Evolutionary conservation across 2,113 vertebrate species (phyloP).

Genomic region (Pachypanchax playfairii): DNA sequence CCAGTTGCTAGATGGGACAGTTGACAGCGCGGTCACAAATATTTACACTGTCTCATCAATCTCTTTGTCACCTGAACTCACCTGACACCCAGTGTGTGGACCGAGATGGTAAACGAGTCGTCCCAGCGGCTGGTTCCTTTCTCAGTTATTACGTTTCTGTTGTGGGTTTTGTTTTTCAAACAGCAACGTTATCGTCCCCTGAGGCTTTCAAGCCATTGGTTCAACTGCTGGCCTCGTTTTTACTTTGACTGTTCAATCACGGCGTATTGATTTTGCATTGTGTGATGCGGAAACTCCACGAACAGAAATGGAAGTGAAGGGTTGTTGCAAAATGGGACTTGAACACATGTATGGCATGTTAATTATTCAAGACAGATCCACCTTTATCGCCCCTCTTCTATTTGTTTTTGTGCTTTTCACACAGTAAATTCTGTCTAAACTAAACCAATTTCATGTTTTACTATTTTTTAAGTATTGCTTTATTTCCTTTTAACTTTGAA

Average conservation of each 20-base stretch:
- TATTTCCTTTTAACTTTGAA: too few relatives aligned
- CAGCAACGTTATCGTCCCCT: slow-evolving; percentile 28
- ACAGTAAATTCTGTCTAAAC: not conserved
- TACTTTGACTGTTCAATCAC: slow-evolving; percentile 51
- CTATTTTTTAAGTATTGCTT: too few relatives aligned
- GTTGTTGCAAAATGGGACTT: slow-evolving; percentile 7
- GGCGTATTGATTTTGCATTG: slow-evolving; percentile 63
- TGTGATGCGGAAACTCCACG: slow-evolving; percentile 38
- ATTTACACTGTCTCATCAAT: slow-evolving; percentile 48
- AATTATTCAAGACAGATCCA: slow-evolving; percentile 20
- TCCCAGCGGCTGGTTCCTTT: not conserved
- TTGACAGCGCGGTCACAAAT: slow-evolving; percentile 60
- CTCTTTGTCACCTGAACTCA: slow-evolving; percentile 24
- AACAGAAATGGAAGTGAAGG: slow-evolving; percentile 20
- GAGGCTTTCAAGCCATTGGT: slow-evolving; percentile 35
- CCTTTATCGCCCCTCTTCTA: slow-evolving; percentile 5
- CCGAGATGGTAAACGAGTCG: slow-evolving; percentile 8
- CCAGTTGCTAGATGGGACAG: slow-evolving; percentile 42
- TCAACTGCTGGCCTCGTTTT: slow-evolving; percentile 32
- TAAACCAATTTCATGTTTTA: too few relatives aligned
- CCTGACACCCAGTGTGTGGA: slow-evolving; percentile 18
- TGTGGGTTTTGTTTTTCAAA: slow-evolving; percentile 21
- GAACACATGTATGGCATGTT: slow-evolving; percentile 12
- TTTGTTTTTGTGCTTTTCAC: slow-evolving; percentile 10
- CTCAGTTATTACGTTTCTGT: slow-evolving; percentile 9